Percentiles rank a stretch among this genome's conserved stretches.
Evolutionary conservation across 2,888 invertebrate species (phyloP).

Genomic region (Epistrophe eligans): DNA sequence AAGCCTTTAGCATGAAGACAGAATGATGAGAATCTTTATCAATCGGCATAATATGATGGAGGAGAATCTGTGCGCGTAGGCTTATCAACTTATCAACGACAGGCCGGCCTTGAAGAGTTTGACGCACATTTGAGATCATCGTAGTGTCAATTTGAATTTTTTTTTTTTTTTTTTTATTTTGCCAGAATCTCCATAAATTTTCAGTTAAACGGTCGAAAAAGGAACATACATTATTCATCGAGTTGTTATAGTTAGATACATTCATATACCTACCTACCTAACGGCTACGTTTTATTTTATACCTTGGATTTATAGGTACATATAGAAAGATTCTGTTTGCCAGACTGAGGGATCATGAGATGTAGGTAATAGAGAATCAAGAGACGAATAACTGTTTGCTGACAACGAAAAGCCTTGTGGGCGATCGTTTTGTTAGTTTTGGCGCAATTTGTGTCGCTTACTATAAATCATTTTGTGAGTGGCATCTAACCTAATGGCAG

Average conservation of each 20-base stretch:
- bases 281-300: too few relatives aligned
- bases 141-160: slow-evolving; percentile 66
- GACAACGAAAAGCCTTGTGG: slow-evolving; percentile 47
- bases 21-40: slow-evolving; percentile 11
- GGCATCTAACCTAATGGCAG: slow-evolving; percentile 41
- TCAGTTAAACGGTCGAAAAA: slow-evolving; percentile 70
- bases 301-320: slow-evolving; percentile 25
- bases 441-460: slow-evolving; percentile 68
- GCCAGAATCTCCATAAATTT: slow-evolving; percentile 68
- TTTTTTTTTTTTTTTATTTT: slow-evolving; percentile 27
- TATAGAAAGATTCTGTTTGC: slow-evolving; percentile 36
- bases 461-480: slow-evolving; percentile 68
- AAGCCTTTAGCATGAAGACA: not conserved
- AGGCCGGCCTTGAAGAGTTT: slow-evolving; percentile 68
- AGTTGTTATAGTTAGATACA: slow-evolving; percentile 25
- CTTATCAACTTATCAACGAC: slow-evolving; percentile 72
- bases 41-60: not conserved
- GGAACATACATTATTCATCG: slow-evolving; percentile 73
- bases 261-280: not conserved
- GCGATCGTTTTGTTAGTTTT: slow-evolving; percentile 52
- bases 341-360: slow-evolving; percentile 47
- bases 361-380: slow-evolving; percentile 17
- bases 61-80: slow-evolving; percentile 43
- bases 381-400: slow-evolving; percentile 53
- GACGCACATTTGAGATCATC: slow-evolving; percentile 62